Evolutionary conservation across 2,113 vertebrate species (phyloP), one percentile per base, ranked within the genome.

Genomic region (Saimiri boliviensis): DNA sequence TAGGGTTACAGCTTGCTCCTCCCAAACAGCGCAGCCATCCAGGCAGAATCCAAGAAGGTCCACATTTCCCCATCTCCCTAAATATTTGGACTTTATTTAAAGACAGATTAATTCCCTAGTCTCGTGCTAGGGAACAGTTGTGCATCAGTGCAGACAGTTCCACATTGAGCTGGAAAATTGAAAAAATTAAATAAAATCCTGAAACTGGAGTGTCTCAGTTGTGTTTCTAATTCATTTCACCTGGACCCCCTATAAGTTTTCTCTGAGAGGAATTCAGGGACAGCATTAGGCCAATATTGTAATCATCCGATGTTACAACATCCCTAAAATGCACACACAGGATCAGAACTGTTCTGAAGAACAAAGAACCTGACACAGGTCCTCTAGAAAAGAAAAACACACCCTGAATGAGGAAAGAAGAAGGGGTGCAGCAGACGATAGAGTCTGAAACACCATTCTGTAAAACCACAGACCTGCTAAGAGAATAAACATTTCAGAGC

Each of bases 401-500:
- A 70, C 47, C 37, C 70, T 4, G 2, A 93, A 76, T 47, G 80
- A 58, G 54, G 89, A 73, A 70, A 86, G 86, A 91, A 66, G 68
- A 87, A 27, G 60, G 58, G 6, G 35, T 32, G 42, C 58, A 42
- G 35, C 52, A 84, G 95, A 95, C 3, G 95, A 95, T 3, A 86
- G 40, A 81, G 49, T 82, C 91, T 60, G 35, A 96, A 94, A 70
- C 12, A 47, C 23, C 40, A 12, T 83, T 56, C 82, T 54, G 40
- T 52, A 32, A 87, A 96, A 76, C 8, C 40, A 1, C 3, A 5
- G 20, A 96, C 54, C 94, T 96, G 97, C 81, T 54, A 11, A 2
- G 20, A 93, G 90, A 80, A 94, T 97, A 98, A 98, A 98, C 96
- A 97, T 87, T 96, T 96, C 71, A 45, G 92, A 89, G 80, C 92